A percentile compares a stretch with the other conserved stretches of the same genome.
Evolutionary conservation across 2,888 invertebrate species (phyloP).

Genomic region (Eupithecia pulchellata): DNA sequence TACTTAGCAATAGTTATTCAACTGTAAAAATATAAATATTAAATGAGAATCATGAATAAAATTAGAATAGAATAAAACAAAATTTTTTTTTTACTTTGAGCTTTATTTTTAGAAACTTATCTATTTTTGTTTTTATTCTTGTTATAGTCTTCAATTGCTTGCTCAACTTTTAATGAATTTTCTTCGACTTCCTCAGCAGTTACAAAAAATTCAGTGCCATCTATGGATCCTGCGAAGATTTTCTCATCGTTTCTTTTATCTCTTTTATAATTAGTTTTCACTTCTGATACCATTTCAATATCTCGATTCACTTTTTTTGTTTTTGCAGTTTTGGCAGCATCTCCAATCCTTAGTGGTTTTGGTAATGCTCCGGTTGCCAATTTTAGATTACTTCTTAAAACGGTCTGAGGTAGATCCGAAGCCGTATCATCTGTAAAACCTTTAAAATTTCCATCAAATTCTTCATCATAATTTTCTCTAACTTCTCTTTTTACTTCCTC

Average conservation of each 20-base stretch:
- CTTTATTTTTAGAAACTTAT: conserved; percentile 13
- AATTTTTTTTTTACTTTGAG: not conserved
- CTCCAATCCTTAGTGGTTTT: not conserved
- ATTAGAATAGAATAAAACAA: too few relatives aligned
- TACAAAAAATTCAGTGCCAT: conserved; percentile 42
- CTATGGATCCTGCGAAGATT: conserved; percentile 37
- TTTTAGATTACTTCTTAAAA: not conserved
- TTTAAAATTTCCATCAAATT: not conserved
- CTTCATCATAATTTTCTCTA: not conserved
- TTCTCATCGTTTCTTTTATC: conserved; percentile 24
- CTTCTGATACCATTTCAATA: conserved; percentile 2
- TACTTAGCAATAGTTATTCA: conserved; percentile 56
- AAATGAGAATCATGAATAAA: conserved; percentile 13
- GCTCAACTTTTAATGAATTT: conserved; percentile 52
- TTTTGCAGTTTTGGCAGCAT: not conserved
- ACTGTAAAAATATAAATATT: conserved; percentile 33
- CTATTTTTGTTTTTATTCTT: conserved; percentile 43
- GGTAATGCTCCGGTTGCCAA: not conserved
- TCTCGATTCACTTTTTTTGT: not conserved
- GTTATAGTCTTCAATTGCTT: conserved; percentile 60
- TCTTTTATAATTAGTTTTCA: not conserved
- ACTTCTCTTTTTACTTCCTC: conserved; percentile 19
- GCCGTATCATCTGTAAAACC: conserved; percentile 42
- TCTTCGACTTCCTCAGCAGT: conserved; percentile 59
- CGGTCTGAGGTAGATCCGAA: conserved; percentile 45